Percentiles rank a stretch among this genome's conserved stretches.
Evolutionary conservation across 1,140 invertebrate genomes (phyloP).

Genomic region (Drosophila nigrodunni): DNA sequence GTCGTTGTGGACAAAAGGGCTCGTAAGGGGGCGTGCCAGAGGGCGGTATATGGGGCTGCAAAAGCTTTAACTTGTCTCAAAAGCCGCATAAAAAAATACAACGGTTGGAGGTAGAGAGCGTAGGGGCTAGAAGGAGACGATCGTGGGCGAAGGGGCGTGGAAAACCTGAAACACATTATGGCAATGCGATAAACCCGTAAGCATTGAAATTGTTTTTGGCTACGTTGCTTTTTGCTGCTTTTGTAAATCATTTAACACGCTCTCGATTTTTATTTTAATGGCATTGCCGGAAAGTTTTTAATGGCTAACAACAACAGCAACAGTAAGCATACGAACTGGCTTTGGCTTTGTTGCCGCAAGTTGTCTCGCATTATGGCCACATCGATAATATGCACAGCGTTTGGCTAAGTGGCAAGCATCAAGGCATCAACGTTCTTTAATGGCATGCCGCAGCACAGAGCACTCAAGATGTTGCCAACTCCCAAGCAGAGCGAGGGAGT

Average conservation of each 20-base stretch:
- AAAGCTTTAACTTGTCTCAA: constrained; percentile 55
- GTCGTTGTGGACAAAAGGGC: neutral
- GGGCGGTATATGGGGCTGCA: neutral
- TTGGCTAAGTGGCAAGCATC: constrained; percentile 44
- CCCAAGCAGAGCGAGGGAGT: neutral
- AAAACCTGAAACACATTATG: constrained; percentile 50
- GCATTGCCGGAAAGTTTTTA: constrained; percentile 65
- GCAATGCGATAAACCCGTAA: constrained; percentile 52
- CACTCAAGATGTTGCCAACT: constrained; percentile 47
- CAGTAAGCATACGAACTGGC: constrained; percentile 7
- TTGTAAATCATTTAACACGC: constrained; percentile 79
- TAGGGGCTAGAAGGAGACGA: neutral
- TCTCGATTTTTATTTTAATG: constrained; percentile 80
- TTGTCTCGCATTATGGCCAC: constrained; percentile 36
- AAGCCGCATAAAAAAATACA: constrained; percentile 50
- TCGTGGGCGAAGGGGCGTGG: constrained; percentile 6
- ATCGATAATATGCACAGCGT: constrained; percentile 47
- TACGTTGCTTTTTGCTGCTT: constrained; percentile 32
- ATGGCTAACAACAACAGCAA: constrained; percentile 47
- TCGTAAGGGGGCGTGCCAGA: neutral
- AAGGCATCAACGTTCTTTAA: constrained; percentile 40
- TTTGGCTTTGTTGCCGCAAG: constrained; percentile 1
- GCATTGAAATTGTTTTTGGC: constrained; percentile 62
- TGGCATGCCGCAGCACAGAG: constrained; percentile 44
- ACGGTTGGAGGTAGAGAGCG: neutral